Percentiles rank a stretch among this genome's conserved stretches.
Evolutionary conservation across 2,888 invertebrate genomes (phyloP).

Genomic region (Aphodius sticticus): DNA sequence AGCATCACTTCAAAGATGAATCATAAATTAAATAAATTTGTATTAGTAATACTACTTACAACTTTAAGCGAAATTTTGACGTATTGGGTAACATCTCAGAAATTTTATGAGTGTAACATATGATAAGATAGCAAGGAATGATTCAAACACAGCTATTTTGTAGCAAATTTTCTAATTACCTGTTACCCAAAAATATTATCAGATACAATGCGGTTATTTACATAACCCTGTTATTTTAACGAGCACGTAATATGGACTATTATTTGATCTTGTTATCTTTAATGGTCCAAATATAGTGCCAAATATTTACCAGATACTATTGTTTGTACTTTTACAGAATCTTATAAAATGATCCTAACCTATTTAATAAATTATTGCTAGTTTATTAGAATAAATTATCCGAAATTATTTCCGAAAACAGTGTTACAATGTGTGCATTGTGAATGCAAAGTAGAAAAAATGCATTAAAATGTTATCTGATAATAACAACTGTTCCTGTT

Average conservation of each 20-base stretch:
- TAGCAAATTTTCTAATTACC: background rate
- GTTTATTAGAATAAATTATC: no score
- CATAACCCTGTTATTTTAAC: background rate
- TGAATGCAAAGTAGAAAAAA: no score
- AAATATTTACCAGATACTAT: background rate
- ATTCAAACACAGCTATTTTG: background rate
- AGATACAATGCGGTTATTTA: background rate
- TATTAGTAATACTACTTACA: background rate
- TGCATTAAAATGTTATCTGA: no score
- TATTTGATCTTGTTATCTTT: background rate
- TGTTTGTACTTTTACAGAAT: background rate
- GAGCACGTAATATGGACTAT: background rate
- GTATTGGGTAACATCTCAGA: background rate
- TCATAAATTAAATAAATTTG: background rate
- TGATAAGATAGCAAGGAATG: background rate
- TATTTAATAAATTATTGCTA: no score
- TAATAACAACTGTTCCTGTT: no score
- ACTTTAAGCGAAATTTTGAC: background rate
- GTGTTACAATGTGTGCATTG: no score
- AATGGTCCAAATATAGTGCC: background rate
- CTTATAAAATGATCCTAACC: no score
- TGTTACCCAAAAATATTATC: background rate
- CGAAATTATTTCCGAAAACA: no score
- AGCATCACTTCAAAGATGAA: background rate
- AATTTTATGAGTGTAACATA: background rate